A percentile compares a stretch with the other conserved stretches of the same genome.
phyloP scores from a whole-genome alignment of 2,113 vertebrate species.

The Perca schrenkii region DNA sequence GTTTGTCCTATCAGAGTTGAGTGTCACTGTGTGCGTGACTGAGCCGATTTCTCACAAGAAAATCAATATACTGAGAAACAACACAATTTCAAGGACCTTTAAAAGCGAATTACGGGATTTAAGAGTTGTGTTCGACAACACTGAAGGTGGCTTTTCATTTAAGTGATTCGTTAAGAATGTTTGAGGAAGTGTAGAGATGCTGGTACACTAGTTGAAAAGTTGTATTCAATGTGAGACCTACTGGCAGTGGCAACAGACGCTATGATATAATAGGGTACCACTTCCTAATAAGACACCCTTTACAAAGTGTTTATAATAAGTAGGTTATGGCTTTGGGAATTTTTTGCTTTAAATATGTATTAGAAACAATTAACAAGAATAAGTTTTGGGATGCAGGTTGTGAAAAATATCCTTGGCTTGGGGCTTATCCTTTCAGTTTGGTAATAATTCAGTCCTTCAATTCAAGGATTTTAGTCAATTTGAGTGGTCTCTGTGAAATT shows the following conservation, averaged over 20 bases:
- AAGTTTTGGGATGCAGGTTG: neutral
- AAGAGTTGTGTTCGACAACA: conserved; percentile 1
- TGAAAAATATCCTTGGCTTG: neutral
- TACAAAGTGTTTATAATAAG: neutral
- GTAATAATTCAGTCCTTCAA: neutral
- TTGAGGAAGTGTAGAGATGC: neutral
- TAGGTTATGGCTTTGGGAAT: neutral
- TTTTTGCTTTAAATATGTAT: neutral
- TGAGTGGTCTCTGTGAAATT: neutral
- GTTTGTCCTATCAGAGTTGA: neutral
- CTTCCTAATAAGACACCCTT: neutral
- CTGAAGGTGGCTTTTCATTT: neutral
- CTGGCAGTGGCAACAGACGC: neutral
- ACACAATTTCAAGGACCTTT: neutral
- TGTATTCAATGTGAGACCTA: neutral
- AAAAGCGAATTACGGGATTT: neutral
- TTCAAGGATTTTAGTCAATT: neutral
- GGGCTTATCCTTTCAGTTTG: neutral
- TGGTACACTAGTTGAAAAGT: neutral
- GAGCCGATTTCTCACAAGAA: conserved; percentile 1
- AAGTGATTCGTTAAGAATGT: neutral
- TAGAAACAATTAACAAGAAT: neutral
- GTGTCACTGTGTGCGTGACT: conserved; percentile 13
- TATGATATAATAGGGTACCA: neutral
- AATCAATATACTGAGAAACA: neutral